Evolutionary conservation across 2,113 vertebrate genomes (phyloP), one percentile per base, ranked within the genome.

Genomic region (Psittacus erithacus): DNA sequence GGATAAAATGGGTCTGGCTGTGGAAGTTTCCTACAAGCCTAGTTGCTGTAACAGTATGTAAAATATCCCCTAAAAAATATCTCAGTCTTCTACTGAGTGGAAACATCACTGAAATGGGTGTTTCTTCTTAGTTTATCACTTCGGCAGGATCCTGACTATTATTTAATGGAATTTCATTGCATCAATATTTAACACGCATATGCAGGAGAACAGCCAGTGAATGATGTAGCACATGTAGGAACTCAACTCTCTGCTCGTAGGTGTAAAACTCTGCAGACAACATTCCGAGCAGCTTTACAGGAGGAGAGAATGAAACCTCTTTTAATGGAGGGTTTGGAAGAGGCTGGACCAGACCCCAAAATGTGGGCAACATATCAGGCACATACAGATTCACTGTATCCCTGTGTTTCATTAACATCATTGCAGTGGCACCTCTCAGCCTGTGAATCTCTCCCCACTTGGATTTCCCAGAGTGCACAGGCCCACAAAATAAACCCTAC

Each of bases 401-500:
- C 49, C n/a, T 69, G n/a, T 62, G 15, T 79, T 79, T 6, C 73
- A 38, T 13, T 82, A 59, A 82, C 53, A 92, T 59, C 59, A 50
- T 67, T 41, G 38, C 63, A 70, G 90, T 39, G 76, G 90, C 6
- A 25, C 90, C 60, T 88, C 65, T 73, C n/a, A 24, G 87, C 82
- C 85, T 93, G 70, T 95, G 87, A 96, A 90, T 79, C 79, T 74
- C 88, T 80, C 31, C 46, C 22, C 24, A 13, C 75, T 77, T 83
- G 50, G 44, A 85, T 93, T 94, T 97, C 90, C 79, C 85, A 93
- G 84, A 59, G 64, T 88, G 59, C 79, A 78, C 41, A 90, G 76
- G 86, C 94, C 41, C 68, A 92, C 77, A 86, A 92, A 80, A 92
- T 95, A 91, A 84, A 91, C 43, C 74, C 80, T 81, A 50, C 68